phyloP scores from a whole-genome alignment of 2,888 invertebrate species.

The Eupithecia abbreviata region DNA sequence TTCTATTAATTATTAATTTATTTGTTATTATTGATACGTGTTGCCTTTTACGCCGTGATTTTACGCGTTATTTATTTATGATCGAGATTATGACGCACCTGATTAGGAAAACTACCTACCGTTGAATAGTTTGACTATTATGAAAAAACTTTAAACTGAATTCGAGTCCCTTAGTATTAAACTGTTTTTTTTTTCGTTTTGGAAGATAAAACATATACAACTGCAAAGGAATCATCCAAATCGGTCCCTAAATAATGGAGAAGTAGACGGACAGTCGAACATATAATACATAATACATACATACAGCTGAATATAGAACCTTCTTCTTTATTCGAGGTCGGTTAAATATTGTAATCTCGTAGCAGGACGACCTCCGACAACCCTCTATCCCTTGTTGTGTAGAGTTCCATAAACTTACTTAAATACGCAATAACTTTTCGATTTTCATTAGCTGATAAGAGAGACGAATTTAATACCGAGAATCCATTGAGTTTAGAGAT shows the following conservation, averaged over 20 bases:
- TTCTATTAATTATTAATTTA: constrained; percentile 4
- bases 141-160: no score
- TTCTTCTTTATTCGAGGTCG: background rate
- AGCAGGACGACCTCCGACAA: background rate
- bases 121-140: no score
- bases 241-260: no score
- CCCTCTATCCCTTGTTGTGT: background rate
- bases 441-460: background rate
- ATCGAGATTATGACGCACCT: background rate
- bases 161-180: no score
- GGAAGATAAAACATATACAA: no score
- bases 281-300: no score
- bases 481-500: constrained; percentile 20
- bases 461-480: background rate
- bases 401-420: background rate
- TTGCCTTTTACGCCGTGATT: background rate
- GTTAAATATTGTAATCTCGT: background rate
- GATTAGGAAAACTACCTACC: no score
- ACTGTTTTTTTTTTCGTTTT: no score
- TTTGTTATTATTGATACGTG: background rate
- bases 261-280: no score
- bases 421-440: background rate
- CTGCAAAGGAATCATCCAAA: no score
- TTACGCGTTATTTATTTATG: background rate
- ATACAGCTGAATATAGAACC: no score